Evolutionary conservation across 2,113 vertebrate species (phyloP), one percentile per base, ranked within the genome.

Genomic region (Prochilodus magdalenae): DNA sequence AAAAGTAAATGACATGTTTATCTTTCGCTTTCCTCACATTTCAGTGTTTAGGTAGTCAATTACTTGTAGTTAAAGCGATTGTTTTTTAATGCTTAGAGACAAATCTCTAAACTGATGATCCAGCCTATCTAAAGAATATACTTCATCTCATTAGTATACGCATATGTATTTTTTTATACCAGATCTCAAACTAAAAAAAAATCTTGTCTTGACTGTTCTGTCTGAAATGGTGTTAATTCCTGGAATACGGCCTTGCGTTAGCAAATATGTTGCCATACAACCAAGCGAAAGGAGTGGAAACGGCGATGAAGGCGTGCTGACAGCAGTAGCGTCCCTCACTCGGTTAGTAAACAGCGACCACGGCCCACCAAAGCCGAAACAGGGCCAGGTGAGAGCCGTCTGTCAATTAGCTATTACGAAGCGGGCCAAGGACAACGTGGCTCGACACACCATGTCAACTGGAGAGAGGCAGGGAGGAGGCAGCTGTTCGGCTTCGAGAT

Each of bases 341-440:
- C 91, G 90, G 88, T 90, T 89, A 83, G 87, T 83, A 91, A 91
- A 95, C 86, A 94, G 89, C 84, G 90, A 87, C 51, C 66, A 87
- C 89, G 92, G 91, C 92, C 93, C 92, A 88, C 95, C 95, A 96
- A 94, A 91, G 89, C 92, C 89, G 81, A 90, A 89, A 91, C 87
- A 83, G 90, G 80, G 90, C 93, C 94, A 94, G 95, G 93, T 96
- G 94, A 95, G 95, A 96, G 94, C 89, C 91, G 89, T 93, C 92
- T 93, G 94, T 96, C 93, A 92, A 94, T 91, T 93, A 89, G 92
- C 91, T 87, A 91, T 87, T 91, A 90, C 92, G 90, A 89, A 90
- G 90, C 91, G 92, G 91, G 90, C 92, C 93, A 96, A 96, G 96
- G 95, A 97, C 94, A 93, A 95, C 94, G 92, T 89, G 90, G 95